Conservation (phyloP, 2,113 vertebrate species). For the Pterocles gutturalis region DNA sequence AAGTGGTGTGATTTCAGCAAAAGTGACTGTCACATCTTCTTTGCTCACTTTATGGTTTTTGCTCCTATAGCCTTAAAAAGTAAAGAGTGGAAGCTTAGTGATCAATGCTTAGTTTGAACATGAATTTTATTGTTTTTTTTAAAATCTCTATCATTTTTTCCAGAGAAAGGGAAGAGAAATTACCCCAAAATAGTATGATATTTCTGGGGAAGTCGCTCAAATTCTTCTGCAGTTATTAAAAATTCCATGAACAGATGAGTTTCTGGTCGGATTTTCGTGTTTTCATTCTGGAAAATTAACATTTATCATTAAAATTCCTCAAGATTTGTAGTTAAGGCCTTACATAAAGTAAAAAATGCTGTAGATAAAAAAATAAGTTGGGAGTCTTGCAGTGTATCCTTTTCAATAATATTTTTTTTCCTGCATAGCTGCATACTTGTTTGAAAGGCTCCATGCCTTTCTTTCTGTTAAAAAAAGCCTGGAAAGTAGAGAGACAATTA, state of each 20-base stretch:
- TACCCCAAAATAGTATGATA: not conserved
- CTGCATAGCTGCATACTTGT: not conserved
- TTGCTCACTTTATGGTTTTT: not conserved
- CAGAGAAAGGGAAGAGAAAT: not conserved
- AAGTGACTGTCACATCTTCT: not conserved
- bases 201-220: not conserved
- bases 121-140: not conserved
- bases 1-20: not conserved
- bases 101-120: not conserved
- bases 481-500: not conserved
- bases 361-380: not conserved
- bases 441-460: not conserved
- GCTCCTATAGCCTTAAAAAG: not conserved
- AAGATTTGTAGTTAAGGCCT: not conserved
- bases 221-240: not conserved
- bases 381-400: not conserved
- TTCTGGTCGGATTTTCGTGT: not conserved
- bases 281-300: not conserved
- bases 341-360: not conserved
- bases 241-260: not conserved
- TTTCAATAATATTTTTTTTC: not conserved
- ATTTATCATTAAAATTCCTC: not conserved
- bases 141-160: not conserved
- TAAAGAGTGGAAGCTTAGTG: not conserved
- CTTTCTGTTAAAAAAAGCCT: not conserved